phyloP scores from a whole-genome alignment of 2,113 vertebrate species.

The Gallinago media region DNA sequence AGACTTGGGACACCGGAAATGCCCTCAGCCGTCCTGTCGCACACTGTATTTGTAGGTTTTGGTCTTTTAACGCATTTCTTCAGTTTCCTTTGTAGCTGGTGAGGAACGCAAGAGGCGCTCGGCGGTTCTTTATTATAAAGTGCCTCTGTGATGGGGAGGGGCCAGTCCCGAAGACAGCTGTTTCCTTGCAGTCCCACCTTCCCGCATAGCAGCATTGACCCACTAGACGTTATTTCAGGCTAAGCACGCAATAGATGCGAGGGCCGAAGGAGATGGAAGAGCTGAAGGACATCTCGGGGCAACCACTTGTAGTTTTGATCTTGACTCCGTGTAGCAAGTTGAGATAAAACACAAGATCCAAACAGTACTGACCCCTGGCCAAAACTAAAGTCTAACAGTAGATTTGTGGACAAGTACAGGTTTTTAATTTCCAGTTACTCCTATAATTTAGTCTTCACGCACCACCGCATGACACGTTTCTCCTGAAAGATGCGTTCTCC shows the following conservation, averaged over 20 bases:
- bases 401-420: neutral
- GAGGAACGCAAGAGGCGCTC: neutral
- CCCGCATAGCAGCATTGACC: neutral
- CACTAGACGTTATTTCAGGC: fast-evolving
- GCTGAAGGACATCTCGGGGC: neutral
- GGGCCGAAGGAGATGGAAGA: neutral
- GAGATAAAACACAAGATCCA: neutral
- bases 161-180: neutral
- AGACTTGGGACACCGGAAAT: neutral
- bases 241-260: neutral
- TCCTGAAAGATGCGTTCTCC: neutral
- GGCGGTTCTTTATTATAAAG: neutral
- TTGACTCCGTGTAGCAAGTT: fast-evolving
- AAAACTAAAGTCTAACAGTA: neutral
- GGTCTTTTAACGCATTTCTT: neutral
- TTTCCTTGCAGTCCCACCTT: neutral
- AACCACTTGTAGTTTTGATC: neutral
- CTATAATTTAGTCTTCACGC: neutral
- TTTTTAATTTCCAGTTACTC: neutral
- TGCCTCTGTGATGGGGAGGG: neutral
- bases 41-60: neutral
- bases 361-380: neutral
- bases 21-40: neutral
- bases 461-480: neutral
- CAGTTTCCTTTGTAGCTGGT: neutral